phyloP scores from a whole-genome alignment of 2,888 invertebrate genomes.

The Apotomis betuletana region DNA sequence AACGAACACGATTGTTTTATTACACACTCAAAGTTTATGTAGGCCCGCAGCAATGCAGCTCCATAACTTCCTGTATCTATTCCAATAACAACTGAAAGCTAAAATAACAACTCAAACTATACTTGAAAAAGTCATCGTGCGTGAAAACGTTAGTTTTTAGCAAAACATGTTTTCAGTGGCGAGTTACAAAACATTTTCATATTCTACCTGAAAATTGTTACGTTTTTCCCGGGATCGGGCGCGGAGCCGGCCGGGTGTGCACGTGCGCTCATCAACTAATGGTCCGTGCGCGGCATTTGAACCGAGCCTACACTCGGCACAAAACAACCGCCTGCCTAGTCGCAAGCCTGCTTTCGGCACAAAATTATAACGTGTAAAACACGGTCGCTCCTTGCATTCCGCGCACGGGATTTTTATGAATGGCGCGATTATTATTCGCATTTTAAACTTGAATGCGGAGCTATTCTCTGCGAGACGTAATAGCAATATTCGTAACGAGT shows the following conservation, averaged over 20 bases:
- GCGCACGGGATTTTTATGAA: constrained; percentile 82
- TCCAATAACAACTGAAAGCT: constrained; percentile 26
- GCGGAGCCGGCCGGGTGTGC: constrained; percentile 64
- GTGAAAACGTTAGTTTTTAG: constrained; percentile 77
- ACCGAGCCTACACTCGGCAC: constrained; percentile 80
- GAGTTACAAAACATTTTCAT: constrained; percentile 80
- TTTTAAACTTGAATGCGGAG: constrained; percentile 81
- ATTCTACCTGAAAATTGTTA: constrained; percentile 80
- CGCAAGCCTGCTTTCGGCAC: constrained; percentile 77
- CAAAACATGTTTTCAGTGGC: constrained; percentile 75
- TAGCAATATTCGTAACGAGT: constrained; percentile 83
- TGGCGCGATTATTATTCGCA: constrained; percentile 82
- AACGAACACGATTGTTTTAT: too few relatives aligned
- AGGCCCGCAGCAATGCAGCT: background rate
- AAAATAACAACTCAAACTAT: constrained; percentile 64
- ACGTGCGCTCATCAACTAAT: constrained; percentile 84
- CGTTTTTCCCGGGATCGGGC: constrained; percentile 61
- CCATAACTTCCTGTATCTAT: constrained; percentile 16
- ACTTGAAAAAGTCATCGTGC: constrained; percentile 76
- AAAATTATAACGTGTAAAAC: constrained; percentile 84
- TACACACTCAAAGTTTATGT: background rate
- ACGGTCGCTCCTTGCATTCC: constrained; percentile 80
- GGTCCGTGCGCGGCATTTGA: constrained; percentile 84
- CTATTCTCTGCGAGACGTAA: constrained; percentile 80
- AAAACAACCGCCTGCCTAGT: constrained; percentile 74